phyloP scores from a whole-genome alignment of 2,113 vertebrate genomes.

The Gymnocephalus cernua region DNA sequence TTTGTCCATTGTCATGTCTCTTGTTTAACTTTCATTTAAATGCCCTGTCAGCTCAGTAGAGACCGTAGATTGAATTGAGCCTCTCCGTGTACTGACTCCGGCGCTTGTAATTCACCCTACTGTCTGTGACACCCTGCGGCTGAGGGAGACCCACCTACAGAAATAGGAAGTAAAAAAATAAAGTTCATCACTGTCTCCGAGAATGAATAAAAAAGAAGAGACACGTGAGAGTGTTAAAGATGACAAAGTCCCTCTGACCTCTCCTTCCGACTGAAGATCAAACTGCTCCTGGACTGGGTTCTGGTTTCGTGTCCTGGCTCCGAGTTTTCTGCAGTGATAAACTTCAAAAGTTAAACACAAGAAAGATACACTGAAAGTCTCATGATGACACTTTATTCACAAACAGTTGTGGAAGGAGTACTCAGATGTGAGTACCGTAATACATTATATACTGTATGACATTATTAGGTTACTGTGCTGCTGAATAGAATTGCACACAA shows the following conservation, averaged over 20 bases:
- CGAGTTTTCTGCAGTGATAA: conserved; percentile 27
- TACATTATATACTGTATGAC: background rate
- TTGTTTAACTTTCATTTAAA: background rate
- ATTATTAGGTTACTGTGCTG: too few relatives aligned
- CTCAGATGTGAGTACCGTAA: too few relatives aligned
- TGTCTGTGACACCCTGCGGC: background rate
- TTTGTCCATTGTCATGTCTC: background rate
- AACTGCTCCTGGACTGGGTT: background rate
- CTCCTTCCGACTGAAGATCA: background rate
- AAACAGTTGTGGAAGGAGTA: background rate
- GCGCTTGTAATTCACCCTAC: background rate
- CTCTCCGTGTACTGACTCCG: conserved; percentile 55
- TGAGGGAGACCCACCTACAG: background rate
- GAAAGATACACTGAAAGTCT: background rate
- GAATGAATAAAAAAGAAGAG: background rate
- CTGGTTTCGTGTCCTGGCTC: background rate
- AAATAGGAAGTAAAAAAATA: background rate
- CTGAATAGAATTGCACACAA: background rate
- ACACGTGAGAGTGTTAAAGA: background rate
- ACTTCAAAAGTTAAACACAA: background rate
- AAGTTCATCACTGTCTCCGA: background rate
- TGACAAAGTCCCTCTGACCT: conserved; percentile 34
- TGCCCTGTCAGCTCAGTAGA: background rate
- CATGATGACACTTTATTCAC: background rate
- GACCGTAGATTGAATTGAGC: conserved; percentile 63